Conservation (phyloP, 2,888 invertebrate species). For the Melanostoma scalare region DNA sequence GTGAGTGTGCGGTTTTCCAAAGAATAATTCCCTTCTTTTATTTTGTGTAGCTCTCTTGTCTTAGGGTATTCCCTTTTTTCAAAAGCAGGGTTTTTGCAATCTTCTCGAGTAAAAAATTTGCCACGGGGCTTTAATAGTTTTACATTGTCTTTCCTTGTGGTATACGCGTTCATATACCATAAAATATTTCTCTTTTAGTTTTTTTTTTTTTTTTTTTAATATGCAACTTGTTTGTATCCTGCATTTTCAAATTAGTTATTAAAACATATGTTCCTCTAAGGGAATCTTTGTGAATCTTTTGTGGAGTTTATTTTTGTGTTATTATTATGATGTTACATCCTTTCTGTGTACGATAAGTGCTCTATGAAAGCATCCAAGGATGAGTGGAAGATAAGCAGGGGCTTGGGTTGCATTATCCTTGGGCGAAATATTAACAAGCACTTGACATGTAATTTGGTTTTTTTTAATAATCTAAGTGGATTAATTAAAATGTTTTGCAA, state of each 20-base stretch:
- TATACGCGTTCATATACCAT: conserved; percentile 4
- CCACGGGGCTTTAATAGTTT: conserved; percentile 57
- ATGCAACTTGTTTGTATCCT: conserved; percentile 45
- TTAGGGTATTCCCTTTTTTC: conserved; percentile 13
- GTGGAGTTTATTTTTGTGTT: conserved; percentile 10
- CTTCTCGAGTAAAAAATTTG: conserved; percentile 41
- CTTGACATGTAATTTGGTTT: conserved; percentile 4
- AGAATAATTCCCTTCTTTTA: conserved; percentile 9
- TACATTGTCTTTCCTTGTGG: conserved; percentile 53
- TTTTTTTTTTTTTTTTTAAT: conserved; percentile 20
- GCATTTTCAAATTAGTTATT: conserved; percentile 55
- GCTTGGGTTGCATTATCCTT: conserved; percentile 6
- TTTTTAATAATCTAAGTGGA: neutral
- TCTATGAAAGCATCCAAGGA: conserved; percentile 4
- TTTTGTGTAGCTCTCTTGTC: neutral
- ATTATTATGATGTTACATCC: conserved; percentile 48
- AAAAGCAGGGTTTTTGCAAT: conserved; percentile 45
- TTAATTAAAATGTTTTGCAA: conserved; percentile 11
- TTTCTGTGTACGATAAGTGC: neutral
- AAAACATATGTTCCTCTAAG: conserved; percentile 56
- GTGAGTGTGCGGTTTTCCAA: conserved; percentile 29
- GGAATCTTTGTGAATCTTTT: conserved; percentile 24
- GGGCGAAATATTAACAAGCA: conserved; percentile 27
- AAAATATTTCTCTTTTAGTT: neutral
- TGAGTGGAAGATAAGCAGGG: conserved; percentile 22